Conservation (phyloP, 2,888 invertebrate genomes). For the Spilarctia lutea region DNA sequence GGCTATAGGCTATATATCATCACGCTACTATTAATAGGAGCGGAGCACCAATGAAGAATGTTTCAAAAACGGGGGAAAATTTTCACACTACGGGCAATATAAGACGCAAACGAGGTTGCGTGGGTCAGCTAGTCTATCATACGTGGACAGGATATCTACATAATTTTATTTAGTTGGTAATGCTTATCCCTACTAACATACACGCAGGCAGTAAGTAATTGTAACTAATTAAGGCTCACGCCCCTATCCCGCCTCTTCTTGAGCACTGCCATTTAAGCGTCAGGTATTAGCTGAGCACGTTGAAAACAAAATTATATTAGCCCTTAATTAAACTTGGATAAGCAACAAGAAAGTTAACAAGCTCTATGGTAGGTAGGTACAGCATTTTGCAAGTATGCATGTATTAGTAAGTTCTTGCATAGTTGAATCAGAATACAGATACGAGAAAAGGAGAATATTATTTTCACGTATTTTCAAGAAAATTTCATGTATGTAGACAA, state of each 20-base stretch:
- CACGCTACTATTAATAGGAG: too few species aligned
- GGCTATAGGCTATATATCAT: too few species aligned
- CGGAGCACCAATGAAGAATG: too few species aligned
- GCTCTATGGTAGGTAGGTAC: neutral
- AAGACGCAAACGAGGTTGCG: too few species aligned
- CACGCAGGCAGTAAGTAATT: constrained; percentile 22
- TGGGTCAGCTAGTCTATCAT: too few species aligned
- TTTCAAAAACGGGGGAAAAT: too few species aligned
- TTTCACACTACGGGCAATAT: too few species aligned
- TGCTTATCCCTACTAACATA: constrained; percentile 16
- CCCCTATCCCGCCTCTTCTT: constrained; percentile 35
- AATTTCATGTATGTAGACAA: neutral
- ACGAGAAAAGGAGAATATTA: neutral
- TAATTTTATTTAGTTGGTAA: neutral
- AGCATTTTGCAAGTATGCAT: neutral
- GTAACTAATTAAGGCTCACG: constrained; percentile 41
- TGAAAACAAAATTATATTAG: constrained; percentile 55
- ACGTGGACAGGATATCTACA: neutral
- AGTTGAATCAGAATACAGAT: neutral
- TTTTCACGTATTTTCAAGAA: neutral
- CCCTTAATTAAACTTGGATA: constrained; percentile 54
- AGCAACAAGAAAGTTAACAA: neutral
- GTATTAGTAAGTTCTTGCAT: neutral
- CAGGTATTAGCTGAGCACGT: constrained; percentile 58
- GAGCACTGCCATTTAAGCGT: constrained; percentile 52